A percentile compares a stretch with the other conserved stretches of the same genome.
phyloP scores from a whole-genome alignment of 2,113 vertebrate species.

The Cryptomyrus ogoouensis region DNA sequence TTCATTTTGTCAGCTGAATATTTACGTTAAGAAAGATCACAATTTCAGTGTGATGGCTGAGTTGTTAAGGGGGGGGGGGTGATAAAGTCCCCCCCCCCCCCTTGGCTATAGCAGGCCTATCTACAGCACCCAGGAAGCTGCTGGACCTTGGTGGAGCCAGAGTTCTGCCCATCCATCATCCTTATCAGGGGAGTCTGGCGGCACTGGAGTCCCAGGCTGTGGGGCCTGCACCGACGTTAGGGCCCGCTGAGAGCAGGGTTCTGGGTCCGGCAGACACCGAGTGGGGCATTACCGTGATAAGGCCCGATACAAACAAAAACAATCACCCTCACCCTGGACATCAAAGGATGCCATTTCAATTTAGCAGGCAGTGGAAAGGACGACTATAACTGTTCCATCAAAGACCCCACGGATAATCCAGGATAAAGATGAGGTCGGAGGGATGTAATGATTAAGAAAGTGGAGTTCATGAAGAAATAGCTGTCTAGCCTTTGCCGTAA shows the following conservation, averaged over 20 bases:
- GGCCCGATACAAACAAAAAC: slow-evolving; percentile 67
- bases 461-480: background rate
- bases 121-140: slow-evolving; percentile 72
- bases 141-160: slow-evolving; percentile 78
- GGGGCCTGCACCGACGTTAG: slow-evolving; percentile 47
- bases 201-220: slow-evolving; percentile 54
- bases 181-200: slow-evolving; percentile 81
- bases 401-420: background rate
- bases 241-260: slow-evolving; percentile 26
- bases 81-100: background rate
- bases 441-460: background rate
- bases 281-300: slow-evolving; percentile 55
- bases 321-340: slow-evolving; percentile 63
- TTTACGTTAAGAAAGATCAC: background rate
- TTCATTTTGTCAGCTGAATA: background rate
- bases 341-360: slow-evolving; percentile 67
- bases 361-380: slow-evolving; percentile 5
- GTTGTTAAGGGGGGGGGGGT: background rate
- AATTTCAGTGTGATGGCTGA: background rate
- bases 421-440: background rate
- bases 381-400: slow-evolving; percentile 4
- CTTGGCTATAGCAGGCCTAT: slow-evolving; percentile 30
- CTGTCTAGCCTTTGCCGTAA: background rate
- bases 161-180: slow-evolving; percentile 80
- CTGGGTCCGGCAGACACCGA: slow-evolving; percentile 41